phyloP scores from a whole-genome alignment of 2,888 invertebrate species.

The Myopa testacea region DNA sequence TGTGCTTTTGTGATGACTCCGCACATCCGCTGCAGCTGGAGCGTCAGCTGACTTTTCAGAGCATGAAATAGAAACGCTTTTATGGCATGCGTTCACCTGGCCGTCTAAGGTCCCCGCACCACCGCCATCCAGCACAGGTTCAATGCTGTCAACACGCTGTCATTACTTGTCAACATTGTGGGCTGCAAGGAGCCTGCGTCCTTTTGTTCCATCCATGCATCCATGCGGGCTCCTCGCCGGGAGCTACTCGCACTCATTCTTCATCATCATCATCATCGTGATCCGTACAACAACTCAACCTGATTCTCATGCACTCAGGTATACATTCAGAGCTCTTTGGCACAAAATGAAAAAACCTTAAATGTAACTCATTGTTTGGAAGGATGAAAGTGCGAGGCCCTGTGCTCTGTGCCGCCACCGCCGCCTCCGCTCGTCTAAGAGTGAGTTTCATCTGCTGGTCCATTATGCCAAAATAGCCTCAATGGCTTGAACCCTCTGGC shows the following conservation, averaged over 20 bases:
- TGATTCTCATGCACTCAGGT: neutral
- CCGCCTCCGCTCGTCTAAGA: neutral
- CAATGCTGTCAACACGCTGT: constrained; percentile 18
- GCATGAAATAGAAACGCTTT: constrained; percentile 25
- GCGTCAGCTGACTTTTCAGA: constrained; percentile 12
- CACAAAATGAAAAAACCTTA: neutral
- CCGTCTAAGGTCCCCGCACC: neutral
- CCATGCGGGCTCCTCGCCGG: neutral
- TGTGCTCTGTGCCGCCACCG: neutral
- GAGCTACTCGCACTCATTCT: neutral
- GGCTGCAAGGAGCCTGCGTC: neutral
- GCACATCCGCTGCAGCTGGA: neutral
- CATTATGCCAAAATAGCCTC: constrained; percentile 29
- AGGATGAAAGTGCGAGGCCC: neutral
- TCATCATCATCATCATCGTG: neutral
- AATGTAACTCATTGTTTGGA: constrained; percentile 16
- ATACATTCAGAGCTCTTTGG: constrained; percentile 1
- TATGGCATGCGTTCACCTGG: neutral
- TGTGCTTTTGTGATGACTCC: constrained; percentile 4
- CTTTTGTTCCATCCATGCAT: neutral
- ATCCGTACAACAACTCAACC: neutral
- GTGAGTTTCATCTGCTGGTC: constrained; percentile 28
- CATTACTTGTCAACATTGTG: constrained; percentile 20
- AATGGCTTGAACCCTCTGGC: neutral
- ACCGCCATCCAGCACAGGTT: neutral